Base-by-base conservation (phyloP, 2,113 vertebrate species). In the Microcebus ravelobensis region DNA sequence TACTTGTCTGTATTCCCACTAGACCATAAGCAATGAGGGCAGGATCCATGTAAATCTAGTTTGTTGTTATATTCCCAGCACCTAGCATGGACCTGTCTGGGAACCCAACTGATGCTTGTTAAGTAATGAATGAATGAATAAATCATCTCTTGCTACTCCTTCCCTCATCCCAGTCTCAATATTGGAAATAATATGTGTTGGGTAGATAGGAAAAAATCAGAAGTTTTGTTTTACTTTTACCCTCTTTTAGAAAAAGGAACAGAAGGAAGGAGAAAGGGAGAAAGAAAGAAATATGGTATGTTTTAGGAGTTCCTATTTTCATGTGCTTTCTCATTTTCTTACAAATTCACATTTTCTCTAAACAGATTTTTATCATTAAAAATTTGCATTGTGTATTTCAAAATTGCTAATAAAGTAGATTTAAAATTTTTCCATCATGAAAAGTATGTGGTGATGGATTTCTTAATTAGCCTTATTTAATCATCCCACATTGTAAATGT, bases 301-400 rank as follows among this genome's bases (percentile, higher is more conserved):
- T 93, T 97, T 84, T 15, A n/a, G 61, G 85, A 88, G 20, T 94
- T 97, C 67, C 93, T 70, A 79, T 96, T 92, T 97, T 96, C 86
- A 31, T n/a, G 8, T 86, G 42, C 83, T 86, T 80, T 70, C 34
- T 91, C 45, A 6, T 91, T 93, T 91, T 83, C 27, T 45, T 87
- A 63, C 17, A 42, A 67, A 55, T 89, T 85, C 71, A 88, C 73
- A 52, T 83, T 94, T 92, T 96, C 84, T 92, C 36, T 96, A 92
- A 97, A 82, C 59, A 91, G 81, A 88, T 84, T 86, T 91, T 94
- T 92, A 50, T 93, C 77, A 67, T 87, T 90, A 82, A 94, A 88
- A 94, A 80, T 68, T 86, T 79, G 18, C 76, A 55, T 50, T 77
- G 45, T 77, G 50, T 79, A 79, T 55, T 55, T 79, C 48, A 55